Conservation (phyloP, 2,888 invertebrate genomes). For the Xestia xanthographa region DNA sequence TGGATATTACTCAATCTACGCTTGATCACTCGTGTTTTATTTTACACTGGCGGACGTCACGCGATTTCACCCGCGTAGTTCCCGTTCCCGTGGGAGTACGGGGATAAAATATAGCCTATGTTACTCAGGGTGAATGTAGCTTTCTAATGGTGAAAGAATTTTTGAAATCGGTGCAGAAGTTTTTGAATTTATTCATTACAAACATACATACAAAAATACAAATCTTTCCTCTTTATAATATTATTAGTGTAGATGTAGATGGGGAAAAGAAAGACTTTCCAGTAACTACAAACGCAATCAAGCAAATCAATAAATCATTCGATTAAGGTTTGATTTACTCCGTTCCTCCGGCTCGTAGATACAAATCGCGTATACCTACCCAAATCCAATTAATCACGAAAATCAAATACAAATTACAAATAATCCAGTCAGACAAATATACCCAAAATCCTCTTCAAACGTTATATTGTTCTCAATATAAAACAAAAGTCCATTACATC, state of each 20-base stretch:
- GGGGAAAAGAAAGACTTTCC: neutral
- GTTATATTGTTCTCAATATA: constrained; percentile 48
- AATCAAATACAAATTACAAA: constrained; percentile 10
- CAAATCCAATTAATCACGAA: constrained; percentile 22
- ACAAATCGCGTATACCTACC: neutral
- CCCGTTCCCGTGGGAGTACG: too few relatives aligned
- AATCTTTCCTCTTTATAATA: too few relatives aligned
- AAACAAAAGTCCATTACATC: constrained; percentile 10
- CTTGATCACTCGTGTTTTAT: neutral
- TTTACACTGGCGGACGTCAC: too few relatives aligned
- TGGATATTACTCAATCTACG: neutral
- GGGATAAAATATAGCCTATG: too few relatives aligned
- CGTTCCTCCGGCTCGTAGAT: neutral
- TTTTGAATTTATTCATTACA: too few relatives aligned
- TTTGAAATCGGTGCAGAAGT: too few relatives aligned
- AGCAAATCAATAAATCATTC: neutral
- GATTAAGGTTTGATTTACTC: neutral
- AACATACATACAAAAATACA: too few relatives aligned
- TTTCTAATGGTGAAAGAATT: too few relatives aligned
- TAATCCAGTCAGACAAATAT: constrained; percentile 31
- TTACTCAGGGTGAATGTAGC: too few relatives aligned
- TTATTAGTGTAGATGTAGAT: too few relatives aligned
- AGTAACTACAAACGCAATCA: neutral
- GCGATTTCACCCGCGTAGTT: too few relatives aligned
- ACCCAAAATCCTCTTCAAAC: constrained; percentile 30